Base-by-base conservation (phyloP, 1,140 invertebrate species). In the Apis florea region DNA sequence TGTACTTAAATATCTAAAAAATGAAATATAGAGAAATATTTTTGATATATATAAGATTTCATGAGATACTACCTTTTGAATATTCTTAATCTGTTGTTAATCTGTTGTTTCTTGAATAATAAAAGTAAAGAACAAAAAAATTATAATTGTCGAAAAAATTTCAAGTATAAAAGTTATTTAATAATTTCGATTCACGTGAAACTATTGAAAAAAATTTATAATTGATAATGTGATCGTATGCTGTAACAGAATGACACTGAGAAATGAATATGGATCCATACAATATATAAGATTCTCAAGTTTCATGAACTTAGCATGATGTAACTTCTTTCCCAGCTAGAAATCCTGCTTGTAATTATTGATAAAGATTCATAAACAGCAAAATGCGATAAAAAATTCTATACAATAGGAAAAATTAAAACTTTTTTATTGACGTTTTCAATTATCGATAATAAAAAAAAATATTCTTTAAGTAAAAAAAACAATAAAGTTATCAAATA, bases 291-390 rank as follows among this genome's bases (percentile, higher is more conserved):
- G 26, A 69, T 24, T 11, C 10, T 9, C 31, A 40, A 40, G 5
- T 8, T 10, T 24, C 19, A 19, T n/a, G 70, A 72, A 26, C 12
- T 17, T 66, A 6, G 47, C 1, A 80, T 81, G 79, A 81, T 81
- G 79, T 40, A 81, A 81, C 13, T 19, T 68, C 17, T 47, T 4
- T 15, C 17, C 1, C n/a, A 40, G 17, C n/a, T 47, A 63, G 12
- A n/a, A 56, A 17, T 21, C 8, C 26, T 17, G 9, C 17, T 49
- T 56, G 17, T 64, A 64, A 51, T 40, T 40, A 17, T 51, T 66
- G 71, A 53, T 24, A 67, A 74, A 74, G 19, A 19, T 17, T 67
- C 21, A 5, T 67, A 71, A 80, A 3, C 51, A 47, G 58, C 56
- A 10, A n/a, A 6, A 53, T 1, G 0, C 1, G 1, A 76, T 11